These are phyloP conservation scores for Diploptera punctata DNA, from an alignment of 2,888 invertebrate species.

Conservation along the genomic window DNA sequence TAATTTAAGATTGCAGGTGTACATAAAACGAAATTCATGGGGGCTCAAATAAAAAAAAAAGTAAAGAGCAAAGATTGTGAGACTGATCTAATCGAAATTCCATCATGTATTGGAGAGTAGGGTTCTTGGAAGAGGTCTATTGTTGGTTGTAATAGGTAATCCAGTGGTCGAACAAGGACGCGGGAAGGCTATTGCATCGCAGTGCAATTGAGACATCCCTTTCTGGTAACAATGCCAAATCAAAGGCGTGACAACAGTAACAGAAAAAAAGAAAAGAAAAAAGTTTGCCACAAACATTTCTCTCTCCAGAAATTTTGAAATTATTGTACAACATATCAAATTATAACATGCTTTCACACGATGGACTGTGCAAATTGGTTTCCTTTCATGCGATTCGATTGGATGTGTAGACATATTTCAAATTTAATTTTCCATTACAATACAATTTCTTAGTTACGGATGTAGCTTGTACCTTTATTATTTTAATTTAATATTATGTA, in stretches of 20 bases:
- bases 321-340: too few species aligned
- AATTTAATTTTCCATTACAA: too few species aligned
- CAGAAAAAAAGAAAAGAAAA: too few species aligned
- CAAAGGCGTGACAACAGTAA: not conserved
- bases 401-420: too few species aligned
- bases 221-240: not conserved
- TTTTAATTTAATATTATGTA: too few species aligned
- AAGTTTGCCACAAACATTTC: not conserved
- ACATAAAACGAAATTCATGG: not conserved
- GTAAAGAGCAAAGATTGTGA: not conserved
- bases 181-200: not conserved
- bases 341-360: too few species aligned
- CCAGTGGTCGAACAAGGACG: conserved; percentile 12
- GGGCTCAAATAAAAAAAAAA: conserved; percentile 1
- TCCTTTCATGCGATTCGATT: too few species aligned
- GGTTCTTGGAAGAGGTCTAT: not conserved
- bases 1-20: not conserved
- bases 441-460: too few species aligned
- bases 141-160: not conserved
- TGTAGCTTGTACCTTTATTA: too few species aligned
- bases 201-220: not conserved
- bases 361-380: too few species aligned
- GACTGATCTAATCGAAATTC: conserved; percentile 21
- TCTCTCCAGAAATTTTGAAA: too few species aligned
- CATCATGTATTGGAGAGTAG: not conserved